These are phyloP conservation scores for Exephanes ischioxanthus DNA, from an alignment of 2,888 invertebrate genomes.

Conservation along the genomic window DNA sequence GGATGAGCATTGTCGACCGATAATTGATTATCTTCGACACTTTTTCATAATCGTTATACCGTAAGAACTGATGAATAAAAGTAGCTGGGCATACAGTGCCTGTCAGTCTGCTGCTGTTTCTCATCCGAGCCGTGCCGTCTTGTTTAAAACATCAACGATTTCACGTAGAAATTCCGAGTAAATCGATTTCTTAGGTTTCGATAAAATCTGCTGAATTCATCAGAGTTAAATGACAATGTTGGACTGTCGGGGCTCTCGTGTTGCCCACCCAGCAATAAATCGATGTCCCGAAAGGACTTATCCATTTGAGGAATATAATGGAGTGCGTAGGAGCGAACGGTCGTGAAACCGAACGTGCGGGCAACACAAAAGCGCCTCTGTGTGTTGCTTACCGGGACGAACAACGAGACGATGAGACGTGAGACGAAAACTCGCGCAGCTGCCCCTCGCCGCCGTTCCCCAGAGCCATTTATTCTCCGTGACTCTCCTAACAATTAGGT, in stretches of 20 bases:
- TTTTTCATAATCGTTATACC: not conserved
- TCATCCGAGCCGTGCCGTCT: not conserved
- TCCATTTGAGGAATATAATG: slow-evolving; percentile 60
- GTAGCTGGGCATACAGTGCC: not conserved
- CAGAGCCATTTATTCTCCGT: slow-evolving; percentile 70
- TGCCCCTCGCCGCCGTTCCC: slow-evolving; percentile 61
- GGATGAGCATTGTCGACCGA: slow-evolving; percentile 5
- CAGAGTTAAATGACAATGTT: slow-evolving; percentile 51
- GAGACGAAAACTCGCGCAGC: slow-evolving; percentile 62
- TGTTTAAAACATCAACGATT: not conserved
- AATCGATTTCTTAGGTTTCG: not conserved
- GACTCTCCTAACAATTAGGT: slow-evolving; percentile 72
- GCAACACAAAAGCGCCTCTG: slow-evolving; percentile 45
- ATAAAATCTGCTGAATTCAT: not conserved
- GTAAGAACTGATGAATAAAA: not conserved
- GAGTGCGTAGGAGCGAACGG: slow-evolving; percentile 58
- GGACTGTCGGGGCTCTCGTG: slow-evolving; percentile 27
- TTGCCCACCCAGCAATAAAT: slow-evolving; percentile 58
- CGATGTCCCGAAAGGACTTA: slow-evolving; percentile 62
- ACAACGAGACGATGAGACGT: slow-evolving; percentile 50
- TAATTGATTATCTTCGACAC: slow-evolving; percentile 13
- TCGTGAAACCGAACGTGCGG: slow-evolving; percentile 48
- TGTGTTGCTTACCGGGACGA: slow-evolving; percentile 16
- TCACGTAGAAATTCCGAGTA: not conserved
- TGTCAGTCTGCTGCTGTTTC: not conserved